Evolutionary conservation across 2,888 invertebrate genomes (phyloP), one percentile per base, ranked within the genome.

Genomic region (Nomada hirtipes): DNA sequence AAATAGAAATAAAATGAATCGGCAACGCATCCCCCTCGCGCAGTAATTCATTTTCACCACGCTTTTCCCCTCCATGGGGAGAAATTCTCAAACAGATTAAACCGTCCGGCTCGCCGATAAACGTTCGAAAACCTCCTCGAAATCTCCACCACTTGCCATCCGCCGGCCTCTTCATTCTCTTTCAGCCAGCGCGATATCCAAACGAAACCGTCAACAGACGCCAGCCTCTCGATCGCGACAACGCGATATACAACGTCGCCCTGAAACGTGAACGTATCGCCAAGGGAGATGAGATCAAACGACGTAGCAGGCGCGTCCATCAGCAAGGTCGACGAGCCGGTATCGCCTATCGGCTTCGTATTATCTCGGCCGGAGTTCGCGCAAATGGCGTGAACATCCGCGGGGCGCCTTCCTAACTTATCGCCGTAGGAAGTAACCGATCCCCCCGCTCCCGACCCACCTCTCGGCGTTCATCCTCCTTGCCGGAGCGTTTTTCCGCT

Each of bases 331-430:
- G 90, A 87, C 87, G 77, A 83, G 76, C 85, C 82, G 82, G 89
- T 90, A 91, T 89, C 90, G 90, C 89, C 88, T 90, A 91, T 92
- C 90, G 89, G 82, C 83, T 82, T 74, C 81, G 84, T 89, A 91
- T 88, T 91, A 88, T 91, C 91, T 91, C 89, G 89, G 83, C 83
- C 82, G 84, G 84, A 86, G 88, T 81, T 88, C 87, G 89, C 91
- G 92, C 91, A 93, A 93, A 93, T 93, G 93, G 93, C 91, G 92
- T 91, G 92, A 91, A 93, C 92, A 93, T 93, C 93, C 93, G 93
- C 89, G 91, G 87, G 90, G 84, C 90, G 89, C 89, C 89, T 90
- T 90, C 89, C 91, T 92, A 91, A 93, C 92, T 93, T 93, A 93
- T 93, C 93, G 92, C 85, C 89, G 76, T 89, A 91, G 93, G 93